Base-by-base conservation (phyloP, 2,888 invertebrate genomes). In the Plagodis dolabraria region DNA sequence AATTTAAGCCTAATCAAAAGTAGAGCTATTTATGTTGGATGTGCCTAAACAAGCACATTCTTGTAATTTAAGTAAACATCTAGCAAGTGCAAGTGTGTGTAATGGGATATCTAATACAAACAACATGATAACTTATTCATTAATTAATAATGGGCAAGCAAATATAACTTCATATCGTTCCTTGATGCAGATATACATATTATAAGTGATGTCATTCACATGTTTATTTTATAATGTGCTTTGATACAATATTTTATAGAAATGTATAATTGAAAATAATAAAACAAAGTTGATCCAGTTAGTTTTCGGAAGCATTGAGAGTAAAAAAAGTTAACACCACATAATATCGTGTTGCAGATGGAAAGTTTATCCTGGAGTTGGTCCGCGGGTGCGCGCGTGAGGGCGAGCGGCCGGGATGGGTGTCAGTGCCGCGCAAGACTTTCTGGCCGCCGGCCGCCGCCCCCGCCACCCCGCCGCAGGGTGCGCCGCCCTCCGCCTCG, bases 301-400 rank as follows among this genome's bases (percentile, higher is more conserved):
- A 22, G 22, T 4, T 22, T 22, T 22, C 22, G 22, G 1, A 22
- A 22, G 22, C 22, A 22, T 2, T 22, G 22, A 22, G 22, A 22
- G 22, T 22, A 22, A 22, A 22, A 4, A 22, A 22, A 22, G 22
- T 22, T 22, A 22, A 22, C 22, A 22, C 4, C 5, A 34, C 45
- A 38, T 11, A 38, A 45, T 36, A 11, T 47, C 10, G 44, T 58
- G 56, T 68, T 60, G 49, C 86, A 97, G 97, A 98, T 96, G 98
- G 97, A 66, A 97, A 97, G 89, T 97, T 97, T 86, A 97, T 97
- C 77, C 88, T 98, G 93, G 98, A 98, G 91, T 83, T 98, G 92
- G 97, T 92, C 64, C 89, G 92, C 5, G 91, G 91, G 6, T 79
- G 86, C 68, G 96, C 86, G 67, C 85, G 89, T 54, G 87, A 84